Percentiles rank a stretch among this genome's conserved stretches.
phyloP scores from a whole-genome alignment of 1,140 invertebrate species.

The Aporrectodea caliginosa region DNA sequence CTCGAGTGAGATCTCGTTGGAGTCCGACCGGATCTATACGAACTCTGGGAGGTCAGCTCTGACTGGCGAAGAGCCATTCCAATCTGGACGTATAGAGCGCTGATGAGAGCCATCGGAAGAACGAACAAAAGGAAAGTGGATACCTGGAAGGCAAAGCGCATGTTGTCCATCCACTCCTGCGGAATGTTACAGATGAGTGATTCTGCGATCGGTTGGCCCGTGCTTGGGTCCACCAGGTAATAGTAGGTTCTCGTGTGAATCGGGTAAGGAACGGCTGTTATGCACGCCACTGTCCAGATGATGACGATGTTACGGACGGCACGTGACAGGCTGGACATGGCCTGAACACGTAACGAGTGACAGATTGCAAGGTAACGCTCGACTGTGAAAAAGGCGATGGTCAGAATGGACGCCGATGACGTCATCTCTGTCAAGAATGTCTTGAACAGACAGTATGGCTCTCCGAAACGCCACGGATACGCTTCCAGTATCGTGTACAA shows the following conservation, averaged over 20 bases:
- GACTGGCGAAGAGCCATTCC: constrained; percentile 46
- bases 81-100: constrained; percentile 53
- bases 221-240: constrained; percentile 32
- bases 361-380: constrained; percentile 93
- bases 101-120: constrained; percentile 55
- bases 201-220: constrained; percentile 38
- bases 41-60: neutral
- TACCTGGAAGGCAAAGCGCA: constrained; percentile 48
- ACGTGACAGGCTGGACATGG: constrained; percentile 74
- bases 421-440: constrained; percentile 82
- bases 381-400: constrained; percentile 87
- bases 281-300: constrained; percentile 73
- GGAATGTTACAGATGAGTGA: constrained; percentile 51
- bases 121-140: constrained; percentile 57
- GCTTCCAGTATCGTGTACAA: constrained; percentile 81
- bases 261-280: constrained; percentile 69
- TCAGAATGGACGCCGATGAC: constrained; percentile 87
- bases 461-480: constrained; percentile 82
- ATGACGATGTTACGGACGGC: constrained; percentile 73
- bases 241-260: constrained; percentile 46
- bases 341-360: constrained; percentile 73
- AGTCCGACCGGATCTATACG: neutral
- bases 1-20: neutral
- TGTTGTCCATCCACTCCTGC: constrained; percentile 38
- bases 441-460: constrained; percentile 76